A percentile compares a stretch with the other conserved stretches of the same genome.
phyloP scores from a whole-genome alignment of 2,797 vertebrate genomes.

The Diglossa cyanea region DNA sequence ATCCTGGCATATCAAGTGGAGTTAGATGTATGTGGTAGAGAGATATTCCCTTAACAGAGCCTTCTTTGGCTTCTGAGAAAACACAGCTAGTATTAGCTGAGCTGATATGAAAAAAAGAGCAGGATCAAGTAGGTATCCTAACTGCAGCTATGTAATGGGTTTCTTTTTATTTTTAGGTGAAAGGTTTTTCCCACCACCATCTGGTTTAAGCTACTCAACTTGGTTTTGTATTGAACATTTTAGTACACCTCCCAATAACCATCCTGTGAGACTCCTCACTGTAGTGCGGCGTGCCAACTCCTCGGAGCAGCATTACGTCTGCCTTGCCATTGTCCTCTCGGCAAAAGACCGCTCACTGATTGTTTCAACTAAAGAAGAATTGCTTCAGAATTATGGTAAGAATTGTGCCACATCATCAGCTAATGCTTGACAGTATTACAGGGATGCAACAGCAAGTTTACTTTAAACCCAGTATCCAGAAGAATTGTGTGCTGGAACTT shows the following conservation, averaged over 20 bases:
- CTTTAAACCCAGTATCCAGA: background rate
- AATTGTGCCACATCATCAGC: background rate
- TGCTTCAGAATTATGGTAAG: constrained; percentile 92
- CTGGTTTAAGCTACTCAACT: constrained; percentile 92
- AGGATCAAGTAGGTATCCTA: background rate
- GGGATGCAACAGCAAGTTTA: background rate
- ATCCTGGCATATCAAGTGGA: background rate
- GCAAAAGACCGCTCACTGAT: constrained; percentile 91
- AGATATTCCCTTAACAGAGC: background rate
- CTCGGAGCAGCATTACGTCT: constrained; percentile 94
- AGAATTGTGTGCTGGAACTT: background rate
- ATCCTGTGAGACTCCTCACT: constrained; percentile 90
- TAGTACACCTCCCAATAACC: constrained; percentile 83
- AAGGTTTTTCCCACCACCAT: constrained; percentile 92
- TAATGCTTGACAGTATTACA: background rate
- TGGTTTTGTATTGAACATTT: constrained; percentile 98
- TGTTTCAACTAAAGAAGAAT: constrained; percentile 94
- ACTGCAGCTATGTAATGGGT: background rate
- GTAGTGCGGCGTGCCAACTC: constrained; percentile 89
- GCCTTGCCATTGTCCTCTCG: constrained; percentile 88
- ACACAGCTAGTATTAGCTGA: background rate
- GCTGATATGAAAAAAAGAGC: background rate
- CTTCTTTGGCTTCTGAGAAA: background rate
- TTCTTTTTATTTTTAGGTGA: constrained; percentile 80
- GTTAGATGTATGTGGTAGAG: background rate